Evolutionary conservation across 2,113 vertebrate genomes (phyloP).

Genomic region (Sialia sialis): DNA sequence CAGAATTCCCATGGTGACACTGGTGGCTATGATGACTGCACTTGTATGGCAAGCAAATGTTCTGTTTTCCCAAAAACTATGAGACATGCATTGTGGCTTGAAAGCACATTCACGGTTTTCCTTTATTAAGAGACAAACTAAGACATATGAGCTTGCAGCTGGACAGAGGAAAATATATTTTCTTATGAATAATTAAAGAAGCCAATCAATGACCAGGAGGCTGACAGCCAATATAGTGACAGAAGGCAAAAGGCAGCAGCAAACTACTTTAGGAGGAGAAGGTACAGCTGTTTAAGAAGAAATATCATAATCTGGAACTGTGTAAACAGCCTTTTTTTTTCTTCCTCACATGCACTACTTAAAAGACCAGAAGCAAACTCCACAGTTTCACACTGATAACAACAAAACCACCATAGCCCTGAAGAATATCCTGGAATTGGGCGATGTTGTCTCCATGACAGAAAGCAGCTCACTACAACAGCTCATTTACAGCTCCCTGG

Average conservation of each 20-base stretch:
- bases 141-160: background rate
- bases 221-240: background rate
- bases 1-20: background rate
- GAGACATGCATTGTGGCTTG: background rate
- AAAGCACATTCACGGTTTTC: background rate
- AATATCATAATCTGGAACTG: background rate
- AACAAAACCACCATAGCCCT: background rate
- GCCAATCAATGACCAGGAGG: background rate
- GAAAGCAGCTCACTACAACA: background rate
- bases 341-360: background rate
- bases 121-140: background rate
- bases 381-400: background rate
- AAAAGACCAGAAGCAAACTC: background rate
- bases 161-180: background rate
- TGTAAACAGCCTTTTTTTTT: background rate
- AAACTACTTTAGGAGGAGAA: background rate
- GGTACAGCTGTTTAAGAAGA: background rate
- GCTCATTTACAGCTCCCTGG: background rate
- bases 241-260: background rate
- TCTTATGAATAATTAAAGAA: background rate
- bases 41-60: background rate
- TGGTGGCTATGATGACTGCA: background rate
- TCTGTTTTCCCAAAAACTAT: background rate
- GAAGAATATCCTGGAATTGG: background rate
- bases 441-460: fast-evolving